Evolutionary conservation across 2,113 vertebrate genomes (phyloP).

Genomic region (Cephalopterus ornatus): DNA sequence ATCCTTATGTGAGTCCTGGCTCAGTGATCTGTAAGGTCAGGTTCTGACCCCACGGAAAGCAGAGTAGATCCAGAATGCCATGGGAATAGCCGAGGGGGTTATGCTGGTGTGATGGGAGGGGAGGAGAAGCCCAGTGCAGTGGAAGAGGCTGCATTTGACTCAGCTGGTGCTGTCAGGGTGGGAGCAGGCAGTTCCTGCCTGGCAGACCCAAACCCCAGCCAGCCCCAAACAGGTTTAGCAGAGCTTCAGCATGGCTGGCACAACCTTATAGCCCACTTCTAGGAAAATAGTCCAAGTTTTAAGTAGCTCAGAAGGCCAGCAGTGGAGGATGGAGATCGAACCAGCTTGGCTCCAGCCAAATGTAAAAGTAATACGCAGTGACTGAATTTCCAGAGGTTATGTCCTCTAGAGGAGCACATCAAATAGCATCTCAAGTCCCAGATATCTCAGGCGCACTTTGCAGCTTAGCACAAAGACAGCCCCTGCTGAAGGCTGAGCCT

Average conservation of each 20-base stretch:
- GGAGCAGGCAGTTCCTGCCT: not conserved
- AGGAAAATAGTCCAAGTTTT: fast-evolving
- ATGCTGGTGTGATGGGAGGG: not conserved
- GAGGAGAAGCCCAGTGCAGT: fast-evolving
- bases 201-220: not conserved
- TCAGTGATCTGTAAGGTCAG: not conserved
- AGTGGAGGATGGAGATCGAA: not conserved
- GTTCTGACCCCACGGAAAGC: not conserved
- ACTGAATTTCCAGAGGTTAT: not conserved
- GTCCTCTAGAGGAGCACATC: not conserved
- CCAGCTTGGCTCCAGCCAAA: not conserved
- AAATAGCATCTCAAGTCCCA: not conserved
- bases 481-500: not conserved
- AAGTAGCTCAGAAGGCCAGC: not conserved
- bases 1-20: not conserved
- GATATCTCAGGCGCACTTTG: not conserved
- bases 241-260: not conserved
- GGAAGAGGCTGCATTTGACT: not conserved
- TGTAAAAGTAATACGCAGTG: not conserved
- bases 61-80: not conserved
- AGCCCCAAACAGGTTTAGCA: not conserved
- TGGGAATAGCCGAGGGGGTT: fast-evolving
- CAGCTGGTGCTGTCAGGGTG: not conserved
- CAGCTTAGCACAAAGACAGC: not conserved
- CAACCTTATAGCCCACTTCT: not conserved